These are phyloP conservation scores for Drosophila baimaii DNA, from an alignment of 1,140 invertebrate species.

Conservation along the genomic window DNA sequence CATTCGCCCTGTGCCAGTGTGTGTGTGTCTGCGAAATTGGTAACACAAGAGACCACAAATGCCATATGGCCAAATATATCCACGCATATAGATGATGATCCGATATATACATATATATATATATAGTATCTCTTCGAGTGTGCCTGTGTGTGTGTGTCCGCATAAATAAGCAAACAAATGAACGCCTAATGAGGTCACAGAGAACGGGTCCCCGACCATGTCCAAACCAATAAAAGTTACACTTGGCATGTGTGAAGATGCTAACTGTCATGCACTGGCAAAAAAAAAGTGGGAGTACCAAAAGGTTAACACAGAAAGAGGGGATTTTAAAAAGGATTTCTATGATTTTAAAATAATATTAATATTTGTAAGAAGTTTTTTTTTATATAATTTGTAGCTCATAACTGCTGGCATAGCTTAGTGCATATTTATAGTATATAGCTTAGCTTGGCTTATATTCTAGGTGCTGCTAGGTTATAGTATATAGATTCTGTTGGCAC, in stretches of 20 bases:
- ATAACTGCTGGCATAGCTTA: neutral
- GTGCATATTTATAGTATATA: neutral
- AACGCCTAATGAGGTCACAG: constrained; percentile 78
- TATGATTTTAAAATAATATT: neutral
- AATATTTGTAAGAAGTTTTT: neutral
- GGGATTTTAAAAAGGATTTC: no score
- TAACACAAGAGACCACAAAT: constrained; percentile 57
- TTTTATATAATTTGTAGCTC: neutral
- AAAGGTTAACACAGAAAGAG: no score
- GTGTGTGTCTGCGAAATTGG: constrained; percentile 43
- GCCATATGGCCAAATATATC: constrained; percentile 42
- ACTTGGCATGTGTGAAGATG: constrained; percentile 55
- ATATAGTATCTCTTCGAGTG: constrained; percentile 10
- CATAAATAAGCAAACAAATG: constrained; percentile 75
- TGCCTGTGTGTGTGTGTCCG: constrained; percentile 39
- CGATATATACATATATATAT: constrained; percentile 28
- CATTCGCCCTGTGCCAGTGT: constrained; percentile 52
- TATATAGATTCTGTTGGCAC: constrained; percentile 37
- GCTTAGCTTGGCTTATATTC: no score
- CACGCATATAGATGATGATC: constrained; percentile 26
- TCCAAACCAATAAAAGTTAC: constrained; percentile 55
- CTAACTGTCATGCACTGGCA: constrained; percentile 8
- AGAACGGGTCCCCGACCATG: constrained; percentile 39
- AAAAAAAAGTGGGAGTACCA: neutral
- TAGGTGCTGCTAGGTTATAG: neutral